Evolutionary conservation across 2,888 invertebrate species (phyloP).

Genomic region (Orthonevra nobilis): DNA sequence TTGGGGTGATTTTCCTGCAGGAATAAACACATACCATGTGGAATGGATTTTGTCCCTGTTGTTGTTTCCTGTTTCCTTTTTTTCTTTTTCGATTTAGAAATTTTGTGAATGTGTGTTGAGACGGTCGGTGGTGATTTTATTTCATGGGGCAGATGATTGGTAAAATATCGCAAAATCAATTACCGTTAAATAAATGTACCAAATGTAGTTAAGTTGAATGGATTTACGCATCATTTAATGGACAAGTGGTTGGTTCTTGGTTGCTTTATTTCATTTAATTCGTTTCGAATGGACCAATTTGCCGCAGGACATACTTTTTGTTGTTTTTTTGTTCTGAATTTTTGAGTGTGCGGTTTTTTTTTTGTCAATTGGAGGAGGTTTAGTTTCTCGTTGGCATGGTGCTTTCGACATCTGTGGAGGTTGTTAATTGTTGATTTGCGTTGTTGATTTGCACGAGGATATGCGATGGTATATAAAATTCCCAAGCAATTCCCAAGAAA

Average conservation of each 20-base stretch:
- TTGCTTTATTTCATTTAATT: neutral
- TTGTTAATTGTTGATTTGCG: no score
- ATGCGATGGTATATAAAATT: no score
- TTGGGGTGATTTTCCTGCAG: slow-evolving; percentile 30
- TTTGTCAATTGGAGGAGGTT: no score
- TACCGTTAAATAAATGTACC: slow-evolving; percentile 66
- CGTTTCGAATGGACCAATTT: slow-evolving; percentile 40
- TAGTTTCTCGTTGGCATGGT: no score
- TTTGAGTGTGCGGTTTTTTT: no score
- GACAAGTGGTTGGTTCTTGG: slow-evolving; percentile 68
- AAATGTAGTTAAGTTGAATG: slow-evolving; percentile 69
- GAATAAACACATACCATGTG: slow-evolving; percentile 59
- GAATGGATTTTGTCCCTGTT: slow-evolving; percentile 54
- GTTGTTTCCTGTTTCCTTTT: slow-evolving; percentile 9
- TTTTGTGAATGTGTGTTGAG: no score
- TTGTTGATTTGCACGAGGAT: no score
- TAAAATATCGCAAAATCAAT: slow-evolving; percentile 67
- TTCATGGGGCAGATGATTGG: slow-evolving; percentile 14
- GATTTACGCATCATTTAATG: slow-evolving; percentile 73
- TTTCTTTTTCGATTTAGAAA: neutral
- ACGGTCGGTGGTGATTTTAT: no score
- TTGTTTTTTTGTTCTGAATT: no score
- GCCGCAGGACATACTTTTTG: slow-evolving; percentile 19
- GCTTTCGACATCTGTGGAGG: no score
- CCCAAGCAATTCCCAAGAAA: no score